Base-by-base conservation (phyloP, 2,797 vertebrate genomes). In the Tokudaia muenninki region DNA sequence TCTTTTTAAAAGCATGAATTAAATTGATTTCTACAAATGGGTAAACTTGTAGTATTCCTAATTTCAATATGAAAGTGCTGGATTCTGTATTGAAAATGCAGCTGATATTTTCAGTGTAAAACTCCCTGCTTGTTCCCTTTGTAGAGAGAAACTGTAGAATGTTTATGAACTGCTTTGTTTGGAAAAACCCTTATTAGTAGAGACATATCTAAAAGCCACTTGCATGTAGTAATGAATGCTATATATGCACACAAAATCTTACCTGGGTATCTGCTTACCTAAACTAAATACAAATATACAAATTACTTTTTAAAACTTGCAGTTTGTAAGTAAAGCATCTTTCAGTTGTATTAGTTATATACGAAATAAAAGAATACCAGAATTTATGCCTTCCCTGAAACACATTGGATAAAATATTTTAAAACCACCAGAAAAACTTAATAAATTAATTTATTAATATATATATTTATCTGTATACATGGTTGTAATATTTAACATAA, bases 41-140 rank as follows among this genome's bases (percentile, higher is more conserved):
- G 88, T 98, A 97, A 98, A 98, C 98, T 98, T 98, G 97, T 98
- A 98, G 97, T 98, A 97, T 96, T 98, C 97, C 77, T 97, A 92
- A 47, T 95, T 74, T 93, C 16, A 82, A 2, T 94, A 81, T 96
- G 57, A 95, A 96, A 87, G 50, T 93, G 11, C 86, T 94, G 74
- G 96, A 89, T 94, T 92, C 6, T 96, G 3, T 81, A 93, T 95
- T 96, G 82, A 95, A 96, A 94, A 82, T 83, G 29, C 3, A 95
- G 3, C 91, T 89, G 34, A 52, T 83, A 89, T 26, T 94, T 50
- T 96, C 13, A 92, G 37, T 47, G 41, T 89, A 93, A 96, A 95
- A 75, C 31, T 84, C 24, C n/a, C 52, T 65, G 12, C 16, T 67
- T n/a, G 5, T 94, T 3, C 5, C 11, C 82, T 95, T 78, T 52